Evolutionary conservation across 2,113 vertebrate genomes (phyloP).

Genomic region (Pipra filicauda): DNA sequence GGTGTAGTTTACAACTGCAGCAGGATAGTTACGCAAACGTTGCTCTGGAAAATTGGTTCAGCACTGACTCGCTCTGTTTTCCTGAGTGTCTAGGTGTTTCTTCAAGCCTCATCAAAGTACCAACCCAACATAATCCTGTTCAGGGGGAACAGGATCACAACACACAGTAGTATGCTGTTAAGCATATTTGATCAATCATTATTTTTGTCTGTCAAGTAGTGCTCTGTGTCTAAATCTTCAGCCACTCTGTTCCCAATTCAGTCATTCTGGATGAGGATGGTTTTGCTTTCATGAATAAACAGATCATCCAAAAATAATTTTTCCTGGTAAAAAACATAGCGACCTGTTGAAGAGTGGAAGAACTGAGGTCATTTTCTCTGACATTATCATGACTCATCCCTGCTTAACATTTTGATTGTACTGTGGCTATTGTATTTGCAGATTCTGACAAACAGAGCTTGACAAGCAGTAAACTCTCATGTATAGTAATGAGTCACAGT

Average conservation of each 20-base stretch:
- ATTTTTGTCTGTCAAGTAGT: neutral
- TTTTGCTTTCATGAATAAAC: neutral
- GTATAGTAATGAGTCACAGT: neutral
- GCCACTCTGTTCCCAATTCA: neutral
- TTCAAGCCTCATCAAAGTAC: neutral
- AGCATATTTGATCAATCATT: neutral
- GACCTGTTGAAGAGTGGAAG: neutral
- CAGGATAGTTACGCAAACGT: neutral
- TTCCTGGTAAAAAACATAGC: neutral
- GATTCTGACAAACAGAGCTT: slow-evolving; percentile 30
- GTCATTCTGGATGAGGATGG: neutral
- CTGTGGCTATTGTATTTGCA: neutral
- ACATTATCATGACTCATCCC: slow-evolving; percentile 11
- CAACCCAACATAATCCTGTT: neutral
- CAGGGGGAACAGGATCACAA: neutral
- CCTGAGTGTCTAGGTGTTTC: neutral
- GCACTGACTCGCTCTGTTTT: neutral
- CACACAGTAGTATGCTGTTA: neutral
- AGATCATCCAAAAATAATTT: neutral
- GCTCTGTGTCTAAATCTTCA: neutral
- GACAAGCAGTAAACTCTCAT: neutral
- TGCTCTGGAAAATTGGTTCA: neutral
- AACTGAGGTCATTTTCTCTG: neutral
- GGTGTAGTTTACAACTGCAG: neutral
- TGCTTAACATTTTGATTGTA: neutral